These are phyloP conservation scores for Acleris literana DNA, from an alignment of 2,888 invertebrate species.

Conservation along the genomic window DNA sequence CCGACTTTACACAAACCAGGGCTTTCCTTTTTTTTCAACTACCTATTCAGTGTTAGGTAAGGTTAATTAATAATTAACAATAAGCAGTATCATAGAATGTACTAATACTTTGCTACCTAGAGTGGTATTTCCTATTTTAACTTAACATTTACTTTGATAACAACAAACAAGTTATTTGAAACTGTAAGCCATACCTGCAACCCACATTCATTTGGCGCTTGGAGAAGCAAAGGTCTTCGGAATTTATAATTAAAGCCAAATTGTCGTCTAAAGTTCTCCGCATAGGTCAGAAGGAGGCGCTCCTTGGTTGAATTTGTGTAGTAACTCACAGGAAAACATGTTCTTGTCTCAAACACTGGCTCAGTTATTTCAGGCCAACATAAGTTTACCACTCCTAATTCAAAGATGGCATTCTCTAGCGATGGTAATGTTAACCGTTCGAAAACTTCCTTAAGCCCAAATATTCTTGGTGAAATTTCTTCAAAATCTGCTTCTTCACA, in stretches of 20 bases:
- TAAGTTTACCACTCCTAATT: constrained; percentile 84
- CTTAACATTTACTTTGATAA: too few relatives aligned
- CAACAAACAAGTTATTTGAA: constrained; percentile 24
- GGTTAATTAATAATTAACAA: too few relatives aligned
- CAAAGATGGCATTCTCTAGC: constrained; percentile 84
- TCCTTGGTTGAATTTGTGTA: constrained; percentile 87
- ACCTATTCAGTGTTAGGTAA: too few relatives aligned
- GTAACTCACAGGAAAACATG: constrained; percentile 86
- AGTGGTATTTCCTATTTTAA: too few relatives aligned
- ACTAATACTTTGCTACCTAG: too few relatives aligned
- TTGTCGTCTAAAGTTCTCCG: constrained; percentile 91
- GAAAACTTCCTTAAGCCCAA: constrained; percentile 58
- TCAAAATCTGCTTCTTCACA: constrained; percentile 59
- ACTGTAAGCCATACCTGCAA: constrained; percentile 85
- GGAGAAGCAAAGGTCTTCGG: constrained; percentile 87
- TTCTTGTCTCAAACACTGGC: constrained; percentile 82
- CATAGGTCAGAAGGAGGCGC: constrained; percentile 87
- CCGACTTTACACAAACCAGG: too few relatives aligned
- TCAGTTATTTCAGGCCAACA: constrained; percentile 85
- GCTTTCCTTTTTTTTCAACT: too few relatives aligned
- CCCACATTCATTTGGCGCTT: constrained; percentile 89
- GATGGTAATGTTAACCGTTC: constrained; percentile 76
- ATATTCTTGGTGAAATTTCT: constrained; percentile 69
- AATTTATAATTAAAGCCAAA: constrained; percentile 83
- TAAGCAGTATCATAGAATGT: too few relatives aligned